Percentiles rank a stretch among this genome's conserved stretches.
These are phyloP conservation scores for Apodemus agrarius DNA, from an alignment of 2,797 vertebrate species.

Conservation along the genomic window DNA sequence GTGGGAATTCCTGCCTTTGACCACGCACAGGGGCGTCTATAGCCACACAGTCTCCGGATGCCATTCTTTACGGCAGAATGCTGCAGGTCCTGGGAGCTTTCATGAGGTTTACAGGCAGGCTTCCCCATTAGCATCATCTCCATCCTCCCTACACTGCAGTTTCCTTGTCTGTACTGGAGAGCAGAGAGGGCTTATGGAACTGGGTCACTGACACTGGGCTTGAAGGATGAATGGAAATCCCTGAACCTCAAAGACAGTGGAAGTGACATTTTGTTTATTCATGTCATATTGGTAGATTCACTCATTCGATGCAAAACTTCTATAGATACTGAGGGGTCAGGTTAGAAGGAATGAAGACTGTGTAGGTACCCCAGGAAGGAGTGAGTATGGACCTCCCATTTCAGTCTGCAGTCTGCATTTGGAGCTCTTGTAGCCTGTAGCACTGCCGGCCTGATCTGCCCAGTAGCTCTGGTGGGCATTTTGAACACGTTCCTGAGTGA, in stretches of 20 bases:
- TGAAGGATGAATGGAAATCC: neutral
- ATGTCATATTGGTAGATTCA: neutral
- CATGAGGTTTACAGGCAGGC: neutral
- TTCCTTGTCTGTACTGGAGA: constrained; percentile 5
- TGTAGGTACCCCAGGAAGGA: neutral
- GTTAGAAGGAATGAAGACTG: neutral
- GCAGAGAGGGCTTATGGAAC: neutral
- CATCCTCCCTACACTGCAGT: neutral
- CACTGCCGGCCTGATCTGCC: neutral
- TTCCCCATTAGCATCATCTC: neutral
- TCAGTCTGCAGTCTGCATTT: neutral
- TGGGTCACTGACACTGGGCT: neutral
- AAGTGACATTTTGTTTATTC: neutral
- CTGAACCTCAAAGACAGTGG: neutral
- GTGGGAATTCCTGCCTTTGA: neutral
- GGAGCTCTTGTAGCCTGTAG: neutral
- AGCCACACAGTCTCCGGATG: neutral
- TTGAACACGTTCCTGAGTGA: neutral
- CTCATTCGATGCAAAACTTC: neutral
- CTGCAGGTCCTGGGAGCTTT: no score
- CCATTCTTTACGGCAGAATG: neutral
- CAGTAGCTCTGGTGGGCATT: neutral
- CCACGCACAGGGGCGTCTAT: neutral
- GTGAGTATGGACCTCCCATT: neutral
- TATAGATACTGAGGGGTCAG: neutral